Evolutionary conservation across 1,140 invertebrate species (phyloP).

Genomic region (Lepeophtheirus salmonis): DNA sequence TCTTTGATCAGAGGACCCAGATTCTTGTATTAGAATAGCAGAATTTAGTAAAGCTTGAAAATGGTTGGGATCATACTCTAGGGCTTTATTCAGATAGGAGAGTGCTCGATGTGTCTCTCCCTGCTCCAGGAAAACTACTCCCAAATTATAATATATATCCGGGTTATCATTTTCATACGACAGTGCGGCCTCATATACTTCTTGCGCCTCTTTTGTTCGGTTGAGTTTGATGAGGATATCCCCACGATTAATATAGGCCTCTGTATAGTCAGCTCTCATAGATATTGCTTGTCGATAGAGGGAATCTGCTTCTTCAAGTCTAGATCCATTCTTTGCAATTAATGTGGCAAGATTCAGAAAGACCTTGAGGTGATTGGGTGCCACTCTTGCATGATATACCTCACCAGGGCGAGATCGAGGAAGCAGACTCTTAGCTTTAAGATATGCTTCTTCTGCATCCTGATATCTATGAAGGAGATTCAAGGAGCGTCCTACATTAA

Average conservation of each 20-base stretch:
- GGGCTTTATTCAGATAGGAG: conserved; percentile 74
- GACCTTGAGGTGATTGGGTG: conserved; percentile 86
- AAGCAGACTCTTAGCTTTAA: conserved; percentile 66
- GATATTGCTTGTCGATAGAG: conserved; percentile 82
- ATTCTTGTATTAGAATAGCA: conserved; percentile 75
- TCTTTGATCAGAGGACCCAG: conserved; percentile 52
- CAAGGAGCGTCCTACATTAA: conserved; percentile 85
- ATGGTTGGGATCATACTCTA: conserved; percentile 80
- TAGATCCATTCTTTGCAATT: conserved; percentile 73
- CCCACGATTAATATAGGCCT: conserved; percentile 89
- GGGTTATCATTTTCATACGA: conserved; percentile 85
- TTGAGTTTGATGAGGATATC: conserved; percentile 89
- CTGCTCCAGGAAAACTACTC: conserved; percentile 80
- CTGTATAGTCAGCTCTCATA: conserved; percentile 89
- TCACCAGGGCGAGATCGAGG: conserved; percentile 78
- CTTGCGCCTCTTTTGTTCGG: conserved; percentile 73
- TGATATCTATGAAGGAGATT: conserved; percentile 75
- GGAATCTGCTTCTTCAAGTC: conserved; percentile 80
- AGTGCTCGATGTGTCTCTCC: conserved; percentile 72
- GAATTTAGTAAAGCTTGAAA: conserved; percentile 86
- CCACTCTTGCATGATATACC: conserved; percentile 81
- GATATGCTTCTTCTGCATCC: conserved; percentile 77
- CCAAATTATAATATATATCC: conserved; percentile 91
- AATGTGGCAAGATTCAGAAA: conserved; percentile 87
- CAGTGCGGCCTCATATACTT: conserved; percentile 79